Conservation (phyloP, 2,113 vertebrate genomes). For the Myiozetetes cayanensis region DNA sequence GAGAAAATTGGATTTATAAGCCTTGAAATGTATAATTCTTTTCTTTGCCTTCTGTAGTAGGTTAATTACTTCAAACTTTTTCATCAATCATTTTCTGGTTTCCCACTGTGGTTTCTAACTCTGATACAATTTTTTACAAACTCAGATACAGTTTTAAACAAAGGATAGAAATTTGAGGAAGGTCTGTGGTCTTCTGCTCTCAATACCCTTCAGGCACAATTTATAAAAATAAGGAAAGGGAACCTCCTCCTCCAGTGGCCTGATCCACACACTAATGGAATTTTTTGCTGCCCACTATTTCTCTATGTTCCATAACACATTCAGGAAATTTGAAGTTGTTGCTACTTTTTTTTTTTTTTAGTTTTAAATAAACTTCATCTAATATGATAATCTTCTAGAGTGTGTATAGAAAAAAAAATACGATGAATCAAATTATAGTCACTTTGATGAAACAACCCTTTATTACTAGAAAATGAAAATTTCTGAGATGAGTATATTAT, state of each 20-base stretch:
- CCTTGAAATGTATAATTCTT: not conserved
- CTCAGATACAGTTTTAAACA: not conserved
- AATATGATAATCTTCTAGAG: not conserved
- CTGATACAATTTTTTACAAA: not conserved
- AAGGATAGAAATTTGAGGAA: not conserved
- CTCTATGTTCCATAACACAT: not conserved
- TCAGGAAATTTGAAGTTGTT: not conserved
- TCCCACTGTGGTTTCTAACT: not conserved
- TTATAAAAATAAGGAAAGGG: not conserved
- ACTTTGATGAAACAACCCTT: not conserved
- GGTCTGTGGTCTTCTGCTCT: not conserved
- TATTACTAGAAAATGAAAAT: not conserved
- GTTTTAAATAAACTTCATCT: not conserved
- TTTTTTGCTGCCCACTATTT: not conserved
- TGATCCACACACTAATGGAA: not conserved
- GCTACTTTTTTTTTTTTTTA: not conserved
- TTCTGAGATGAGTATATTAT: not conserved
- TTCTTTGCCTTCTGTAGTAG: not conserved
- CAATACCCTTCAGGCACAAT: not conserved
- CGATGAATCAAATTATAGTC: not conserved
- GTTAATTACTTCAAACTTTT: constrained; percentile 6
- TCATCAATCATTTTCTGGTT: not conserved
- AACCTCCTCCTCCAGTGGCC: not conserved
- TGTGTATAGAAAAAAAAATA: not conserved
- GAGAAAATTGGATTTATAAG: not conserved